These are phyloP conservation scores for Trichonephila inaurata DNA, from an alignment of 1,140 invertebrate species.

Conservation along the genomic window DNA sequence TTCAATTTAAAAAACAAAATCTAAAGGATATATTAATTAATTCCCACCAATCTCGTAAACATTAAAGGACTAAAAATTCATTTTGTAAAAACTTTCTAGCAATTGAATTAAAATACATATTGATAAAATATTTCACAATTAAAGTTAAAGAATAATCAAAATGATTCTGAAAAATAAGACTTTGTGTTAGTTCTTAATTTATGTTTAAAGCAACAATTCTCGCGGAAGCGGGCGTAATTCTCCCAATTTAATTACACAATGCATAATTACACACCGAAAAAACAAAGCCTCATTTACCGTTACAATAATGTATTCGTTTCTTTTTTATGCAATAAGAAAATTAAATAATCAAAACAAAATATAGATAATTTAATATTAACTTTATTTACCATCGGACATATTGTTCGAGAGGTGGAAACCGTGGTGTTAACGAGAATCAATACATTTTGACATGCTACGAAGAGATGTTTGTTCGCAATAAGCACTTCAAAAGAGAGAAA, in stretches of 20 bases:
- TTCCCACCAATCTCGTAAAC: no score
- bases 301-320: background rate
- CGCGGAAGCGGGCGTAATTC: conserved; percentile 14
- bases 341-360: background rate
- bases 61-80: no score
- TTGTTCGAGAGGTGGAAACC: conserved; percentile 19
- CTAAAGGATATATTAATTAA: no score
- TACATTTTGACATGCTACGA: conserved; percentile 33
- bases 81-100: no score
- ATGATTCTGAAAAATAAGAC: no score
- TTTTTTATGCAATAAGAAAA: background rate
- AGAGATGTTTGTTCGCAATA: background rate
- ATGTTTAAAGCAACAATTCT: background rate
- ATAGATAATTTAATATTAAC: background rate
- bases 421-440: background rate
- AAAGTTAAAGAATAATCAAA: no score
- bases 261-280: background rate
- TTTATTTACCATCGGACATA: conserved; percentile 48
- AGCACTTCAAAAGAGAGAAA: conserved; percentile 2
- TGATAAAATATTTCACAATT: no score
- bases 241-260: background rate
- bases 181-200: no score
- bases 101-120: no score
- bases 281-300: background rate
- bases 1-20: no score